phyloP scores from a whole-genome alignment of 2,113 vertebrate species.

The Erythrocercus mccallii region DNA sequence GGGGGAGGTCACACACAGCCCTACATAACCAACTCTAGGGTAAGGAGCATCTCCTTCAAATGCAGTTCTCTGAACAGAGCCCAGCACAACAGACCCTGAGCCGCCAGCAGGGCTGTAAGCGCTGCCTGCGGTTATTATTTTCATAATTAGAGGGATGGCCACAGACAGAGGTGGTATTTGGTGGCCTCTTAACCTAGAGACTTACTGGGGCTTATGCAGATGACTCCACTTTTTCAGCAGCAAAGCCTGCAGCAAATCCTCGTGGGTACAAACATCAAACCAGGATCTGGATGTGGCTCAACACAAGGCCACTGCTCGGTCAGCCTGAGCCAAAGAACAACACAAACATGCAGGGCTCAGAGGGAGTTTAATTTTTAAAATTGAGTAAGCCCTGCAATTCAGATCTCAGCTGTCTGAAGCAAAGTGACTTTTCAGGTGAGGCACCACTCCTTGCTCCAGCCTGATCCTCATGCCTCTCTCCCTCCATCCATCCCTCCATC shows the following conservation, averaged over 20 bases:
- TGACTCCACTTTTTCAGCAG: background rate
- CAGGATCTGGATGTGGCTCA: slow-evolving; percentile 29
- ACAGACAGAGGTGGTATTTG: background rate
- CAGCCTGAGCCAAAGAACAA: slow-evolving; percentile 2
- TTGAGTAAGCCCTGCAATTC: background rate
- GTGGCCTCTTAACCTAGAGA: background rate
- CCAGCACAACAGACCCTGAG: background rate
- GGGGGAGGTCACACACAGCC: background rate
- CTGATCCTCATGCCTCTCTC: background rate
- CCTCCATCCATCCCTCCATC: background rate
- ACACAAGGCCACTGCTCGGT: background rate
- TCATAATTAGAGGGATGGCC: background rate
- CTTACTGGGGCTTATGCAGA: slow-evolving; percentile 1
- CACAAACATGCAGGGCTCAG: slow-evolving; percentile 7
- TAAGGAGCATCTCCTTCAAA: background rate
- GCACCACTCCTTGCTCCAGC: background rate
- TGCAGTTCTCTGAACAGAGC: background rate
- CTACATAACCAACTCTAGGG: background rate
- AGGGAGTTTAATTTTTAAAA: slow-evolving; percentile 4
- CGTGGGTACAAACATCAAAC: slow-evolving; percentile 59
- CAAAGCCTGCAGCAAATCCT: slow-evolving; percentile 50
- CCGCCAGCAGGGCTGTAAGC: accelerated
- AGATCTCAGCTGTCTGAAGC: background rate
- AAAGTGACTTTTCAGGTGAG: background rate
- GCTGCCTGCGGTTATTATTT: background rate